phyloP scores from a whole-genome alignment of 2,888 invertebrate species.

The Furcula furcula region DNA sequence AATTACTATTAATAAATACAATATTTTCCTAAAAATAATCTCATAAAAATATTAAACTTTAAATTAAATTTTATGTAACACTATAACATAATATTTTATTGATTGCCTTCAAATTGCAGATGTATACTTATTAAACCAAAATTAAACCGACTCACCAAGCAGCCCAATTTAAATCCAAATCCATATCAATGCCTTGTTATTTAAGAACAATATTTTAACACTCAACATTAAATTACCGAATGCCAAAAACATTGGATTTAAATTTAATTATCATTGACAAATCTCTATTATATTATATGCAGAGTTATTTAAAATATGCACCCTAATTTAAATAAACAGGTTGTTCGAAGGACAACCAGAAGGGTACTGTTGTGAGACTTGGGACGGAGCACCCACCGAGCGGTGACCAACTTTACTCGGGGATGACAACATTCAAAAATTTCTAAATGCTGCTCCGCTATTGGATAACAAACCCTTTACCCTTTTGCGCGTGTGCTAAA shows the following conservation, averaged over 20 bases:
- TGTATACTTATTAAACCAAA: no score
- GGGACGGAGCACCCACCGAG: constrained; percentile 44
- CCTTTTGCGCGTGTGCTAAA: constrained; percentile 79
- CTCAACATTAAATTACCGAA: not conserved
- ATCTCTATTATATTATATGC: no score
- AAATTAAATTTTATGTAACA: no score
- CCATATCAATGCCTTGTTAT: no score
- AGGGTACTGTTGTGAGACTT: constrained; percentile 50
- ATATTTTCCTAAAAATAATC: no score
- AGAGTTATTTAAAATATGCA: not conserved
- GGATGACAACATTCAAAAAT: constrained; percentile 67
- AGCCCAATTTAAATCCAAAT: not conserved
- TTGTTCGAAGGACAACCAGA: constrained; percentile 39
- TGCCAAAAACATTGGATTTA: no score
- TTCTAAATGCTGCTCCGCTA: constrained; percentile 55
- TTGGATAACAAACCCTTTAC: constrained; percentile 66
- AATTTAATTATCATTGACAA: no score
- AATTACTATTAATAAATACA: no score
- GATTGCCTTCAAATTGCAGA: no score
- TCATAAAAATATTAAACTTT: no score
- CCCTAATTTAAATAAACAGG: constrained; percentile 45
- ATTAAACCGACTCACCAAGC: not conserved
- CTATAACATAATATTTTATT: no score
- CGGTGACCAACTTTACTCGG: constrained; percentile 41
- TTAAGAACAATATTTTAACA: no score